Conservation (phyloP, 2,888 invertebrate species). For the Drosophila fungiperda region DNA sequence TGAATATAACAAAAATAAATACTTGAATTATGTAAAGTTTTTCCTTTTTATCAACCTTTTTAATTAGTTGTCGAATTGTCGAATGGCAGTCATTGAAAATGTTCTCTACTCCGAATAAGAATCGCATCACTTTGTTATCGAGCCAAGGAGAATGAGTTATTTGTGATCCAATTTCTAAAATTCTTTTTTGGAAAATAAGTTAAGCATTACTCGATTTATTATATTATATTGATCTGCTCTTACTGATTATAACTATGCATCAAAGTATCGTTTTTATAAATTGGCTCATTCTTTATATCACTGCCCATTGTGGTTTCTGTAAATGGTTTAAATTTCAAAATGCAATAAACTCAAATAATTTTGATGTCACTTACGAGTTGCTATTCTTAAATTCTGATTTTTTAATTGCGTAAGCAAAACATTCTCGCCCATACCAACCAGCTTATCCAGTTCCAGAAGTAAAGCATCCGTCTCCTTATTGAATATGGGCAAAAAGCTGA, state of each 20-base stretch:
- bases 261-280: not conserved
- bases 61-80: conserved; percentile 58
- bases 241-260: conserved; percentile 1
- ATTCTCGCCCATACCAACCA: conserved; percentile 47
- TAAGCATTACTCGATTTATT: not conserved
- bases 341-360: not conserved
- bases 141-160: conserved; percentile 74
- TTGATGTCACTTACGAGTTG: conserved; percentile 61
- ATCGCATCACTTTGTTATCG: conserved; percentile 45
- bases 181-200: conserved; percentile 17
- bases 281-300: conserved; percentile 11
- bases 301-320: conserved; percentile 22
- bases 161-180: conserved; percentile 64
- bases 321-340: not conserved
- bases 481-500: conserved; percentile 73
- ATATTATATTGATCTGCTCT: conserved; percentile 6
- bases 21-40: not conserved
- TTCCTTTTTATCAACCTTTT: conserved; percentile 46
- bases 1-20: conserved; percentile 17
- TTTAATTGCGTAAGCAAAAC: conserved; percentile 43
- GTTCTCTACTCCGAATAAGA: conserved; percentile 39
- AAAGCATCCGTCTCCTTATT: conserved; percentile 65
- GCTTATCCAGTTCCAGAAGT: conserved; percentile 41
- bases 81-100: conserved; percentile 51
- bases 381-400: conserved; percentile 61